Conservation (phyloP, 1,140 invertebrate genomes). For the Drosophila paulistorum region DNA sequence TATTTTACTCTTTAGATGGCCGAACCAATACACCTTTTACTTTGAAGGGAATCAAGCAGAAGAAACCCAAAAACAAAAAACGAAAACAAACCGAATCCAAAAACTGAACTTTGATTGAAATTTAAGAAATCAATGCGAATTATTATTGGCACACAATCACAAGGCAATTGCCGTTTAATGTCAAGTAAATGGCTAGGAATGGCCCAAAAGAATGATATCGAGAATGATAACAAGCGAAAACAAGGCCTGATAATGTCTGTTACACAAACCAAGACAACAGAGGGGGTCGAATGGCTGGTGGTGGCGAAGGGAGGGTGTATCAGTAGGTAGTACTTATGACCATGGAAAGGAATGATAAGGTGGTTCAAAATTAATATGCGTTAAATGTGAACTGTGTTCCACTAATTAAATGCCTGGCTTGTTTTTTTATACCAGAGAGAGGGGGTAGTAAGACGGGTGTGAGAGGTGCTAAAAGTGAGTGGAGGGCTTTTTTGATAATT, state of each 20-base stretch:
- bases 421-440: neutral
- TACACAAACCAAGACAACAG: neutral
- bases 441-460: too few species aligned
- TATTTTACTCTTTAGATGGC: too few species aligned
- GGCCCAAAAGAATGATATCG: slow-evolving; percentile 30
- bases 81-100: neutral
- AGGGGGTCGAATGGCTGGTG: too few species aligned
- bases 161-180: slow-evolving; percentile 39
- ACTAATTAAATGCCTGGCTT: slow-evolving; percentile 28
- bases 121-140: slow-evolving; percentile 62
- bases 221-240: slow-evolving; percentile 50
- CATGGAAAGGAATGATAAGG: slow-evolving; percentile 29
- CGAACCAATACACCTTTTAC: neutral
- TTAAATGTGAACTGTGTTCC: slow-evolving; percentile 44
- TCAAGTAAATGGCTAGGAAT: slow-evolving; percentile 33
- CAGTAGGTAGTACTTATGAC: slow-evolving; percentile 26
- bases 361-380: slow-evolving; percentile 65
- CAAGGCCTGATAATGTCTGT: slow-evolving; percentile 45
- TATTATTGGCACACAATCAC: slow-evolving; percentile 13
- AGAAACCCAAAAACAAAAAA: slow-evolving; percentile 9
- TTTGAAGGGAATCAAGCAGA: neutral
- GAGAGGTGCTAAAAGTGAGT: neutral
- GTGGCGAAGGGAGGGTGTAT: too few species aligned
- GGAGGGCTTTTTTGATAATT: neutral
- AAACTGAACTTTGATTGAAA: slow-evolving; percentile 57